These are phyloP conservation scores for Caprella mutica DNA, from an alignment of 2,888 invertebrate species.

Conservation along the genomic window DNA sequence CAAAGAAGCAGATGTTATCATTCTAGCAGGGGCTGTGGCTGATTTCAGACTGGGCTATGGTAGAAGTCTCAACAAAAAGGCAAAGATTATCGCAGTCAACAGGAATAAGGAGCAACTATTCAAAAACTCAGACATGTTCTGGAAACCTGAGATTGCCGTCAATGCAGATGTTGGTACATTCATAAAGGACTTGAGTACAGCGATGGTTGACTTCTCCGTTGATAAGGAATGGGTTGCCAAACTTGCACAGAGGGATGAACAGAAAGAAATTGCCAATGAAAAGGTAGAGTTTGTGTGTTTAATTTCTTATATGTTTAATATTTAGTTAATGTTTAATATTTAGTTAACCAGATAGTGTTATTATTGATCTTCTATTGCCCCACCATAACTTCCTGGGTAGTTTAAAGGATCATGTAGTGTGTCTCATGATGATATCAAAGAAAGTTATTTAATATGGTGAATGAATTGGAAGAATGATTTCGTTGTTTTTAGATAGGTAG, in stretches of 20 bases:
- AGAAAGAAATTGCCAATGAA: slow-evolving; percentile 43
- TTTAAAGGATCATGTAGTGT: too few species aligned
- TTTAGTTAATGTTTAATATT: too few species aligned
- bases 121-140: slow-evolving; percentile 51
- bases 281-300: slow-evolving; percentile 39
- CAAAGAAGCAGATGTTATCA: slow-evolving; percentile 50
- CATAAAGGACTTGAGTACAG: slow-evolving; percentile 40
- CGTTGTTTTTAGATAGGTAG: too few species aligned
- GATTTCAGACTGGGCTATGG: slow-evolving; percentile 51
- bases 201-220: slow-evolving; percentile 36
- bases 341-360: too few species aligned
- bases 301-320: too few species aligned
- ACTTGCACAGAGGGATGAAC: slow-evolving; percentile 43
- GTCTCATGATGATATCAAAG: too few species aligned
- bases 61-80: slow-evolving; percentile 44
- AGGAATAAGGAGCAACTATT: slow-evolving; percentile 45
- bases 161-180: slow-evolving; percentile 47
- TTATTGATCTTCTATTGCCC: too few species aligned
- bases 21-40: slow-evolving; percentile 49
- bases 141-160: slow-evolving; percentile 47
- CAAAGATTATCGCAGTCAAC: slow-evolving; percentile 49
- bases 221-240: slow-evolving; percentile 43
- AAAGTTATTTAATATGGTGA: too few species aligned
- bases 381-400: too few species aligned
- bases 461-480: too few species aligned